Conservation (phyloP, 2,888 invertebrate species). For the Ochropleura plecta region DNA sequence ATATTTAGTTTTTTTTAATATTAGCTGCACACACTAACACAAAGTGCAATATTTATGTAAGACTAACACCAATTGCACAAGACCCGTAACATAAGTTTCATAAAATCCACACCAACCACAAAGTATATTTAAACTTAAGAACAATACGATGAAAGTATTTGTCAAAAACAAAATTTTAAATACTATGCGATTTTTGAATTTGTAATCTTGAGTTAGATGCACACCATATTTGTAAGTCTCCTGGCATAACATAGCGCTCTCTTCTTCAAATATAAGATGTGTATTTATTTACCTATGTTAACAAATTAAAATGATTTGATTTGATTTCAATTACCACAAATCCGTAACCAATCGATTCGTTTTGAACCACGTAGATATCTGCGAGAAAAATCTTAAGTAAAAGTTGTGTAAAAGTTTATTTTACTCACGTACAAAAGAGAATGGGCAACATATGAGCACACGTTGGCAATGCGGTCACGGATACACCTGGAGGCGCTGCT, state of each 20-base stretch:
- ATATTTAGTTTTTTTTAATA: too few species aligned
- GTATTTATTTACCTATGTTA: too few species aligned
- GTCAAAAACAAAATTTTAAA: not conserved
- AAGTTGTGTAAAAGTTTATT: slow-evolving; percentile 78
- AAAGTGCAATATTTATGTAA: not conserved
- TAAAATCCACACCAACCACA: not conserved
- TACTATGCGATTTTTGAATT: too few species aligned
- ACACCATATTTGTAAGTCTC: too few species aligned
- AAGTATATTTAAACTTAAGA: not conserved
- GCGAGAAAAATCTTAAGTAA: slow-evolving; percentile 75
- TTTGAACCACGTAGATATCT: slow-evolving; percentile 67
- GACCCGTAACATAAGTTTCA: not conserved
- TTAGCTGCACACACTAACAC: not conserved
- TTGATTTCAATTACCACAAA: slow-evolving; percentile 64
- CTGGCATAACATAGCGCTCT: too few species aligned
- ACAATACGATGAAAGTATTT: not conserved
- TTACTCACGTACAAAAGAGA: slow-evolving; percentile 81
- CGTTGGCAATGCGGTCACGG: slow-evolving; percentile 85
- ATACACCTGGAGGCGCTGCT: slow-evolving; percentile 80
- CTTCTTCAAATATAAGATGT: too few species aligned
- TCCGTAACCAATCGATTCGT: slow-evolving; percentile 73
- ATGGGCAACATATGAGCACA: slow-evolving; percentile 85
- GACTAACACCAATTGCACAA: too few species aligned
- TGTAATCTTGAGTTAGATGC: too few species aligned
- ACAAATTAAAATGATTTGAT: too few species aligned